A percentile compares a stretch with the other conserved stretches of the same genome.
Evolutionary conservation across 2,113 vertebrate genomes (phyloP).

Genomic region (Triplophysa dalaica): DNA sequence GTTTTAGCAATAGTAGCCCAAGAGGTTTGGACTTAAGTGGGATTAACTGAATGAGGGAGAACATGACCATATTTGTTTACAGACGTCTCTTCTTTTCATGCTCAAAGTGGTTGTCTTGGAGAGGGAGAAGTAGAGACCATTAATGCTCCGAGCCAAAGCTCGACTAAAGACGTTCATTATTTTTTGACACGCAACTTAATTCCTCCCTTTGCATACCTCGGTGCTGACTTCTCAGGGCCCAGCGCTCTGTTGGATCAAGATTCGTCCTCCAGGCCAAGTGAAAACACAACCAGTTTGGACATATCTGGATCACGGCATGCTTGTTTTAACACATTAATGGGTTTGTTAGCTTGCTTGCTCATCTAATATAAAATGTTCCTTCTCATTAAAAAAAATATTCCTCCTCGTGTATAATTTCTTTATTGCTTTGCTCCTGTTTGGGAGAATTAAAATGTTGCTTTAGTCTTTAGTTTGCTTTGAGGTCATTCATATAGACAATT

Average conservation of each 20-base stretch:
- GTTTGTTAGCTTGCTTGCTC: background rate
- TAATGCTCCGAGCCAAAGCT: slow-evolving; percentile 43
- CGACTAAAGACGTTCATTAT: slow-evolving; percentile 45
- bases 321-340: slow-evolving; percentile 34
- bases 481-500: no score
- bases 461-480: no score
- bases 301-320: slow-evolving; percentile 43
- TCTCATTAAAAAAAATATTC: no score
- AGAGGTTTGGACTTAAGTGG: slow-evolving; percentile 63
- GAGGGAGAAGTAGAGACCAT: slow-evolving; percentile 30
- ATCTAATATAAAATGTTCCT: no score
- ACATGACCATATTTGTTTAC: slow-evolving; percentile 58
- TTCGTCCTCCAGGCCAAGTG: background rate
- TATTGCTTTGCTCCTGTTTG: no score
- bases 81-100: slow-evolving; percentile 36
- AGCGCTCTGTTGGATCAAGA: background rate
- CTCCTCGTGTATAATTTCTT: no score
- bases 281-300: slow-evolving; percentile 1
- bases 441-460: no score
- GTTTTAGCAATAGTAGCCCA: slow-evolving; percentile 53
- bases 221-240: background rate
- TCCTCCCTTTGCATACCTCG: slow-evolving; percentile 25
- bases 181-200: slow-evolving; percentile 52
- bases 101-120: slow-evolving; percentile 40
- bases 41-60: slow-evolving; percentile 53